Percentiles rank a stretch among this genome's conserved stretches.
Evolutionary conservation across 2,888 invertebrate genomes (phyloP).

Genomic region (Portevinia maculata): DNA sequence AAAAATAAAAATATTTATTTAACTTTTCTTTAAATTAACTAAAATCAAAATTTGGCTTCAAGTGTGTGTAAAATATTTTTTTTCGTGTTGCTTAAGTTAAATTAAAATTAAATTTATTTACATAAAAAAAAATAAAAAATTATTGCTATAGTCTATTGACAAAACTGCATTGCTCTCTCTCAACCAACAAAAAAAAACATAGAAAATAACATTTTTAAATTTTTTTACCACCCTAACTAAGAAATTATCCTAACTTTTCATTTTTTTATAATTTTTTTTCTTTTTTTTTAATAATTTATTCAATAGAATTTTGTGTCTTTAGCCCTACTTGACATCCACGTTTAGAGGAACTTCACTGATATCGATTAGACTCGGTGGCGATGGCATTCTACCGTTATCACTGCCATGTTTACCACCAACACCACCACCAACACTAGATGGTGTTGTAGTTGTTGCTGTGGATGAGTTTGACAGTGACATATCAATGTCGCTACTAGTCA

Average conservation of each 20-base stretch:
- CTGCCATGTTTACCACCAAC: constrained; percentile 51
- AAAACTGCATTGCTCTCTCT: constrained; percentile 52
- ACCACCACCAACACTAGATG: constrained; percentile 44
- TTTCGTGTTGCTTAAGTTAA: constrained; percentile 37
- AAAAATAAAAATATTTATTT: constrained; percentile 20
- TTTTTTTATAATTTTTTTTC: constrained; percentile 61
- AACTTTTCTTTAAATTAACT: constrained; percentile 58
- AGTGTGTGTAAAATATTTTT: constrained; percentile 33
- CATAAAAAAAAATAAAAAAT: constrained; percentile 46
- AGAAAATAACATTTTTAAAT: constrained; percentile 64
- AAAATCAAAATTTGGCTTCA: constrained; percentile 74
- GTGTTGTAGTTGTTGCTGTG: constrained; percentile 65
- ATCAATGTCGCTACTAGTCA: constrained; percentile 77
- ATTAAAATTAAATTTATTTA: constrained; percentile 60
- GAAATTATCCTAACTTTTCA: constrained; percentile 72
- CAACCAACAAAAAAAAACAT: constrained; percentile 64
- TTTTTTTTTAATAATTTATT: constrained; percentile 74
- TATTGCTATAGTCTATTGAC: constrained; percentile 41
- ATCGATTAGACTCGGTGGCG: constrained; percentile 82
- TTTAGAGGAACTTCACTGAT: constrained; percentile 83
- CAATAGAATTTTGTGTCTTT: constrained; percentile 64
- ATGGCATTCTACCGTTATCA: constrained; percentile 76
- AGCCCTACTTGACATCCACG: constrained; percentile 83
- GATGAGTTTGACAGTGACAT: constrained; percentile 71
- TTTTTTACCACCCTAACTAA: constrained; percentile 75